A percentile compares a stretch with the other conserved stretches of the same genome.
phyloP scores from a whole-genome alignment of 2,113 vertebrate species.

The Girardinichthys multiradiatus region DNA sequence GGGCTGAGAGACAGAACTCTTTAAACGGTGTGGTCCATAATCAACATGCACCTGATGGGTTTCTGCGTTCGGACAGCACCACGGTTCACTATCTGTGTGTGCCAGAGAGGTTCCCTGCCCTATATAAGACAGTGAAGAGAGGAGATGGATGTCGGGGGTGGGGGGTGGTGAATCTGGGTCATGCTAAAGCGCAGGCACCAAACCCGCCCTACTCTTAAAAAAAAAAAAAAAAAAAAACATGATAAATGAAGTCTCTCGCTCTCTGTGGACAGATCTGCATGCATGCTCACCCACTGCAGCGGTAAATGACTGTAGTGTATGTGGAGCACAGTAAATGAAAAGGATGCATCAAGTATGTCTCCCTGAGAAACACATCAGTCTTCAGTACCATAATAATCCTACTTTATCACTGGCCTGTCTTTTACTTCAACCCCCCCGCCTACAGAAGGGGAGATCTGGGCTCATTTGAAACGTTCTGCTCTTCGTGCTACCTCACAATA shows the following conservation, averaged over 20 bases:
- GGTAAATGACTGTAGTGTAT: slow-evolving; percentile 1
- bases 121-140: slow-evolving; percentile 45
- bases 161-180: slow-evolving; percentile 67
- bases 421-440: slow-evolving; percentile 1
- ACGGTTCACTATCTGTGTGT: slow-evolving; percentile 51
- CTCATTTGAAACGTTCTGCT: slow-evolving; percentile 40
- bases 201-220: not conserved
- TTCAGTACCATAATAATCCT: slow-evolving; percentile 62
- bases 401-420: slow-evolving; percentile 34
- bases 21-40: slow-evolving; percentile 69
- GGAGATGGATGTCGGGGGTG: slow-evolving; percentile 3
- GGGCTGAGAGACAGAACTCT: slow-evolving; percentile 57
- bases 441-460: slow-evolving; percentile 22
- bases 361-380: slow-evolving; percentile 73
- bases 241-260: slow-evolving; percentile 31
- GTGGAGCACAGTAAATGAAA: slow-evolving; percentile 45
- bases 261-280: slow-evolving; percentile 43
- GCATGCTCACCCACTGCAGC: slow-evolving; percentile 35
- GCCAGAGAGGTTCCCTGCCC: slow-evolving; percentile 62
- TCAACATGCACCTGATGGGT: slow-evolving; percentile 68
- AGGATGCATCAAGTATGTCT: slow-evolving; percentile 75
- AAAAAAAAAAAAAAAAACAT: slow-evolving; percentile 2
- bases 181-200: slow-evolving; percentile 63
- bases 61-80: slow-evolving; percentile 67
- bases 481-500: slow-evolving; percentile 25